Percentiles rank a stretch among this genome's conserved stretches.
Evolutionary conservation across 2,888 invertebrate genomes (phyloP).

Genomic region (Catocala fraxini): DNA sequence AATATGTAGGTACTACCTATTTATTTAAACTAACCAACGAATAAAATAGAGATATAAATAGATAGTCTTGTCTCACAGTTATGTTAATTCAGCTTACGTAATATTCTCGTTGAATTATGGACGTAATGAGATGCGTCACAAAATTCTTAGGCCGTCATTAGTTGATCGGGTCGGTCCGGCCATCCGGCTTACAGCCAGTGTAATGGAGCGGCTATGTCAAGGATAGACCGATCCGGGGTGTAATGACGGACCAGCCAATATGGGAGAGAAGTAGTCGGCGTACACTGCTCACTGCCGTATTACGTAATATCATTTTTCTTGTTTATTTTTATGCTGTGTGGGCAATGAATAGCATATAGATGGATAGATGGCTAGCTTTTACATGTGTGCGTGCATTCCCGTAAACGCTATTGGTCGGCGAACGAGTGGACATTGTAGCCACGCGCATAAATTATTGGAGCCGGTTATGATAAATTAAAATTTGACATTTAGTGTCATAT

Average conservation of each 20-base stretch:
- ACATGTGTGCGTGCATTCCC: too few species aligned
- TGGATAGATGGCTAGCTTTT: too few species aligned
- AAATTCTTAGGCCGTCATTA: slow-evolving; percentile 72
- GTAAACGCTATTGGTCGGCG: too few species aligned
- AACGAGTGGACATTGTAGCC: neutral
- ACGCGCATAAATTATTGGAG: too few species aligned
- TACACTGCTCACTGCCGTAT: slow-evolving; percentile 51
- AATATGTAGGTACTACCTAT: slow-evolving; percentile 17
- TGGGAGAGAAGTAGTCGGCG: slow-evolving; percentile 59
- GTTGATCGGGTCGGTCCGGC: slow-evolving; percentile 58
- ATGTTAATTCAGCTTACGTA: slow-evolving; percentile 46
- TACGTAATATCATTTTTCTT: slow-evolving; percentile 35
- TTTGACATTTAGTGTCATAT: too few species aligned
- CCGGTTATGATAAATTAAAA: too few species aligned
- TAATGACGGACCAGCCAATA: slow-evolving; percentile 74
- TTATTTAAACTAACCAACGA: slow-evolving; percentile 19
- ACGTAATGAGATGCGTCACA: slow-evolving; percentile 65
- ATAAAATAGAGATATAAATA: slow-evolving; percentile 50
- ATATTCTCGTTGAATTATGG: slow-evolving; percentile 38
- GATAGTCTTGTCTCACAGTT: slow-evolving; percentile 36
- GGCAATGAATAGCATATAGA: too few species aligned
- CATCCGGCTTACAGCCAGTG: slow-evolving; percentile 58
- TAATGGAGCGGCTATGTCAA: slow-evolving; percentile 58
- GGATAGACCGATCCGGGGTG: slow-evolving; percentile 63
- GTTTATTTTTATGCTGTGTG: neutral